Evolutionary conservation across 2,797 vertebrate genomes (phyloP).

Genomic region (Stomatorhinus walkeri): DNA sequence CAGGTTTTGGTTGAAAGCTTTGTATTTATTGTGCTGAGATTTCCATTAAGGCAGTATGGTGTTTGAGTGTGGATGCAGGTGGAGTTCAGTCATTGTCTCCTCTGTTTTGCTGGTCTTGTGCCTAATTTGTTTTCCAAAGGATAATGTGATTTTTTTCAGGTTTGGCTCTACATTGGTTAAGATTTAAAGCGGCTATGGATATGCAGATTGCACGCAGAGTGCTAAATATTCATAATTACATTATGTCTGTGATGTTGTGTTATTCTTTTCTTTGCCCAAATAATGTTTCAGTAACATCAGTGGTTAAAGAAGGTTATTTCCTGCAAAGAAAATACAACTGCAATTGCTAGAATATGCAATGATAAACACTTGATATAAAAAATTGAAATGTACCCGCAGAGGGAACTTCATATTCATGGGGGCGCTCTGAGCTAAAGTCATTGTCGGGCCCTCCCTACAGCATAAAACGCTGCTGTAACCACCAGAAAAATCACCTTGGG

Average conservation of each 20-base stretch:
- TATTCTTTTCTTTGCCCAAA: background rate
- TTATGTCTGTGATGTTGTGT: background rate
- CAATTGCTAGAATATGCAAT: background rate
- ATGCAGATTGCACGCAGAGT: background rate
- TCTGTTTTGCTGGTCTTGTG: background rate
- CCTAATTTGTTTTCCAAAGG: constrained; percentile 1
- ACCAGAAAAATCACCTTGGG: background rate
- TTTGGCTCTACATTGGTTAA: background rate
- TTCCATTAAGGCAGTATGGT: background rate
- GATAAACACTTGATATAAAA: background rate
- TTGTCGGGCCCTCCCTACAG: background rate
- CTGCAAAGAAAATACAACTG: background rate
- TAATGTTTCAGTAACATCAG: background rate
- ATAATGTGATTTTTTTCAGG: background rate
- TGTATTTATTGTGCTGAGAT: background rate
- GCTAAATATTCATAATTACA: background rate
- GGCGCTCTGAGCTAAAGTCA: background rate
- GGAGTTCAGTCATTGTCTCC: background rate
- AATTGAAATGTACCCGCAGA: background rate
- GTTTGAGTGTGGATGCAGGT: background rate
- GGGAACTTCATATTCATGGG: background rate
- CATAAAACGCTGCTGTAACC: background rate
- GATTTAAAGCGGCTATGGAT: background rate
- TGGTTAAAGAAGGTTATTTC: background rate
- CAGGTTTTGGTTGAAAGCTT: background rate